Percentiles rank a stretch among this genome's conserved stretches.
phyloP scores from a whole-genome alignment of 2,113 vertebrate genomes.

The Hippotragus niger region DNA sequence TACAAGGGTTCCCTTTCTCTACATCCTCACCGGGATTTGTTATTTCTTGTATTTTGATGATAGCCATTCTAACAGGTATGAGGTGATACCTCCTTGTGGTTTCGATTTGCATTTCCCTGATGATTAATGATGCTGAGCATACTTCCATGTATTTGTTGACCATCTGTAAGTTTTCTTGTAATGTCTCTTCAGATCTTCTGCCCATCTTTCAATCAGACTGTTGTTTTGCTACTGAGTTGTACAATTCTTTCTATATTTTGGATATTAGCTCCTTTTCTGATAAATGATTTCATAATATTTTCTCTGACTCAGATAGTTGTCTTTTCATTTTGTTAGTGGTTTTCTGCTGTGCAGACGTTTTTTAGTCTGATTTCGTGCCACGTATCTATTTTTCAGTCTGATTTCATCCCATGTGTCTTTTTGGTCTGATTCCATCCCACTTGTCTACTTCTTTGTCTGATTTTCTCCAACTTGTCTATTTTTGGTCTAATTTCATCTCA shows the following conservation, averaged over 20 bases:
- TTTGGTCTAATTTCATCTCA: neutral
- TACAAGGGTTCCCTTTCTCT: neutral
- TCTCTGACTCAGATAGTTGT: neutral
- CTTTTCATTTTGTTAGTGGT: neutral
- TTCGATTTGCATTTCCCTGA: neutral
- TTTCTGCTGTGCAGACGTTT: neutral
- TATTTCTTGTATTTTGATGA: neutral
- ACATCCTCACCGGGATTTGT: neutral
- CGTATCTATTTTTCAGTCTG: neutral
- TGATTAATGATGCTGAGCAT: neutral
- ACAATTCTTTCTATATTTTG: neutral
- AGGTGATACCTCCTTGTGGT: neutral
- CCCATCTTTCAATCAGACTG: neutral
- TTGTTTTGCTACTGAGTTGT: neutral
- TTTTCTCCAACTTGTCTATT: neutral
- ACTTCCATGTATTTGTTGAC: neutral
- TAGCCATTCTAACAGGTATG: neutral
- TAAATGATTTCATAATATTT: neutral
- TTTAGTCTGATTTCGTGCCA: neutral
- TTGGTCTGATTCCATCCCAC: neutral
- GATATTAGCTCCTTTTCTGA: neutral
- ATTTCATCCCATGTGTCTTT: neutral
- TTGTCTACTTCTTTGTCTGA: neutral
- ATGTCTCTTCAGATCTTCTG: neutral
- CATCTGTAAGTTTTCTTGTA: neutral